A percentile compares a stretch with the other conserved stretches of the same genome.
phyloP scores from a whole-genome alignment of 2,113 vertebrate genomes.

The Oreochromis aureus region DNA sequence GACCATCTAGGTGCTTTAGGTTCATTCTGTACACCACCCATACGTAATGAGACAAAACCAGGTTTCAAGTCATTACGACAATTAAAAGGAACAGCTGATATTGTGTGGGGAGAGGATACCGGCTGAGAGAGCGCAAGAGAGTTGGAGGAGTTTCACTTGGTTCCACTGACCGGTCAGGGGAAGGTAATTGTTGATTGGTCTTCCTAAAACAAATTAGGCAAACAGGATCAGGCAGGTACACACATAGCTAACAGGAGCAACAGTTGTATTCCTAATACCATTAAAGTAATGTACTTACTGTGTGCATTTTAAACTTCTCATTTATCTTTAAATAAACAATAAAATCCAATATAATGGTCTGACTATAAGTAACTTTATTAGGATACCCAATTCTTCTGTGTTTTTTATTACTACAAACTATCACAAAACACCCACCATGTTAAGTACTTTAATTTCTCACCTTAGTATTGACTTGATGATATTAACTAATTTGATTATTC shows the following conservation, averaged over 20 bases:
- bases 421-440: not conserved
- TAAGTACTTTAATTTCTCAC: not conserved
- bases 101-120: not conserved
- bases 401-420: not conserved
- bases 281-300: not conserved
- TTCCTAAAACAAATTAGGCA: not conserved
- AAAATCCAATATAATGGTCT: rapidly evolving
- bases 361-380: not conserved
- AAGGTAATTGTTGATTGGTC: not conserved
- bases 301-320: not conserved
- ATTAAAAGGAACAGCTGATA: not conserved
- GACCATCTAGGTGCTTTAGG: not conserved
- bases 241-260: not conserved
- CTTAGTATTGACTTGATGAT: not conserved
- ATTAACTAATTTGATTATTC: not conserved
- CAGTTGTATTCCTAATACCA: not conserved
- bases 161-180: not conserved
- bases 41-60: not conserved
- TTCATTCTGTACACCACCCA: not conserved
- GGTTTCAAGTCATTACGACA: not conserved
- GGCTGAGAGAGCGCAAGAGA: not conserved
- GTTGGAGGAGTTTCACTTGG: not conserved
- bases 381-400: not conserved
- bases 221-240: not conserved
- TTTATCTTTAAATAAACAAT: not conserved